Percentiles rank a stretch among this genome's conserved stretches.
phyloP scores from a whole-genome alignment of 2,113 vertebrate species.

The Crotophaga sulcirostris region DNA sequence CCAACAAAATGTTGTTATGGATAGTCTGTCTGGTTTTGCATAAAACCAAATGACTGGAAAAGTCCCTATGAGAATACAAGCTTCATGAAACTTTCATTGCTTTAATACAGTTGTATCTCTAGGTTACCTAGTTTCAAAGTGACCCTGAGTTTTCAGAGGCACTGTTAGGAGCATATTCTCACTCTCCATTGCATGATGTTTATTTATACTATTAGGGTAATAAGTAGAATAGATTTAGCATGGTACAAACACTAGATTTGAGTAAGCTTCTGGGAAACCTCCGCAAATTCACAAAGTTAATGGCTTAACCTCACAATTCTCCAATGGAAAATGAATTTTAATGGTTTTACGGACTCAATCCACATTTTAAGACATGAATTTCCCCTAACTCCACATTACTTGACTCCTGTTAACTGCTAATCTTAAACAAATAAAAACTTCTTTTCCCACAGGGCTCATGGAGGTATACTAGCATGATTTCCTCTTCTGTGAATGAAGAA shows the following conservation, averaged over 20 bases:
- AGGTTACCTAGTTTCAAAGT: conserved; percentile 62
- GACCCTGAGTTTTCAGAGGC: conserved; percentile 51
- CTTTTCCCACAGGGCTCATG: conserved; percentile 26
- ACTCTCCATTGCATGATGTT: conserved; percentile 61
- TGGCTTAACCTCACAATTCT: conserved; percentile 73
- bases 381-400: conserved; percentile 35
- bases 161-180: conserved; percentile 39
- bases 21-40: background rate
- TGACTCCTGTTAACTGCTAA: conserved; percentile 54
- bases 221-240: conserved; percentile 62
- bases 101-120: background rate
- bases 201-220: conserved; percentile 70
- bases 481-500: background rate
- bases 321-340: conserved; percentile 69
- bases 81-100: background rate
- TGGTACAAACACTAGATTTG: conserved; percentile 60
- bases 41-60: background rate
- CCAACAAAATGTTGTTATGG: background rate
- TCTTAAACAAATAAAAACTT: conserved; percentile 61
- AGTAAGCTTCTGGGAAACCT: conserved; percentile 74
- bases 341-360: conserved; percentile 58
- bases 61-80: background rate
- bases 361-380: conserved; percentile 29
- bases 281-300: conserved; percentile 72
- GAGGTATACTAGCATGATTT: background rate